A percentile compares a stretch with the other conserved stretches of the same genome.
Evolutionary conservation across 2,888 invertebrate genomes (phyloP).

Genomic region (Sphinx pinastri): DNA sequence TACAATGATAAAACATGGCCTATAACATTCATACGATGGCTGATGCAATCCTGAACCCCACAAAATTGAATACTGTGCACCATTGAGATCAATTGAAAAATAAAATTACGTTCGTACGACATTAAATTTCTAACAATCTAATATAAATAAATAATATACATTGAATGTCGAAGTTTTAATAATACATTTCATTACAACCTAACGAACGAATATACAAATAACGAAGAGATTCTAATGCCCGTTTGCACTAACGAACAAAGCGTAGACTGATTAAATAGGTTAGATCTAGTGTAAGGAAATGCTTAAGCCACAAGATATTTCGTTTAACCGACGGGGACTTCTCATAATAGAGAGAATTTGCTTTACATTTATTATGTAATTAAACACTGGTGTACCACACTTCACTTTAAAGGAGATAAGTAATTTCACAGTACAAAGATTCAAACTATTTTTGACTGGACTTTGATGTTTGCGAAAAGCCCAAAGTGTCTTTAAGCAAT

Average conservation of each 20-base stretch:
- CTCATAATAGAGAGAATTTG: too few species aligned
- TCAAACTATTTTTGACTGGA: too few species aligned
- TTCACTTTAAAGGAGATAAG: too few species aligned
- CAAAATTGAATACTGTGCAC: slow-evolving; percentile 67
- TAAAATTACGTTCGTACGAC: slow-evolving; percentile 35
- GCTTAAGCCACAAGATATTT: too few species aligned
- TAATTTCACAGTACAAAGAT: too few species aligned
- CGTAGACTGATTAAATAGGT: not conserved
- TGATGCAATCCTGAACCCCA: slow-evolving; percentile 55
- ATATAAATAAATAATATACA: slow-evolving; percentile 23
- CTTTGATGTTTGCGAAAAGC: too few species aligned
- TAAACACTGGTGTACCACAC: too few species aligned
- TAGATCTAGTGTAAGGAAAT: too few species aligned
- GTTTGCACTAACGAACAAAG: slow-evolving; percentile 1
- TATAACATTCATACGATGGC: slow-evolving; percentile 49
- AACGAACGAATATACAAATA: slow-evolving; percentile 18
- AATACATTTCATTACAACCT: slow-evolving; percentile 2
- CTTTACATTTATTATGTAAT: too few species aligned
- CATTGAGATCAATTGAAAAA: slow-evolving; percentile 67
- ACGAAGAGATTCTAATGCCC: slow-evolving; percentile 14
- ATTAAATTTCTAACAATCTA: slow-evolving; percentile 25
- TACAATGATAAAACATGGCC: slow-evolving; percentile 39
- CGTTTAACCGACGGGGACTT: too few species aligned
- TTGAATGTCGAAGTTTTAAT: not conserved
- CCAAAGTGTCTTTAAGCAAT: too few species aligned